Conservation (phyloP, 2,113 vertebrate genomes). For the Astatoreochromis straeleni region DNA sequence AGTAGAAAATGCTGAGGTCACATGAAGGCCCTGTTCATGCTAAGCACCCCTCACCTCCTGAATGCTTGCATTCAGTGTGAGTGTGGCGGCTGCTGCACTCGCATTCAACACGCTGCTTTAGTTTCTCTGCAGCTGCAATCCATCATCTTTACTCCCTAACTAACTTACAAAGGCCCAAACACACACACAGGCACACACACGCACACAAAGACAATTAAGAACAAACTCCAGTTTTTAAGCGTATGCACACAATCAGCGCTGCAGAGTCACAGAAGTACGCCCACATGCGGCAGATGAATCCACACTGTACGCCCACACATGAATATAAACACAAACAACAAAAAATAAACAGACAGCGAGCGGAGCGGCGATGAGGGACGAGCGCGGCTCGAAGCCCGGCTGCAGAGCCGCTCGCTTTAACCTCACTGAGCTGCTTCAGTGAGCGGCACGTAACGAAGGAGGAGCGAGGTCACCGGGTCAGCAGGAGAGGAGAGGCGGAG, state of each 20-base stretch:
- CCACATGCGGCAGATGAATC: neutral
- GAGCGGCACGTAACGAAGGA: neutral
- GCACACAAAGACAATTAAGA: neutral
- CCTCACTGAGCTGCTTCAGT: neutral
- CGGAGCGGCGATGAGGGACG: neutral
- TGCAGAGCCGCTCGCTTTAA: neutral
- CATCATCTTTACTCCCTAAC: slow-evolving; percentile 51
- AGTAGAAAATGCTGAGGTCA: neutral
- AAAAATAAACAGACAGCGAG: neutral
- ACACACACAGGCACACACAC: neutral
- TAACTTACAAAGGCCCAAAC: neutral
- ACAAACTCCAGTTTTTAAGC: neutral
- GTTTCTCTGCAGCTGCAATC: slow-evolving; percentile 41
- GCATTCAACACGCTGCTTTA: neutral
- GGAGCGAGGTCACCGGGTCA: neutral
- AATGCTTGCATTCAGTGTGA: neutral
- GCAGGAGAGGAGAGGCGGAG: neutral
- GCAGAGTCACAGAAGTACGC: neutral
- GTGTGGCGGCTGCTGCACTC: neutral
- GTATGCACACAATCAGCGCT: neutral
- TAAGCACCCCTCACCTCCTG: neutral
- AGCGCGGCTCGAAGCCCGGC: neutral
- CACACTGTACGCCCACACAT: neutral
- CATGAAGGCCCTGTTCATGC: neutral
- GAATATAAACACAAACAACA: neutral